Evolutionary conservation across 1,140 invertebrate species (phyloP).

Genomic region (Diorhabda elongata): DNA sequence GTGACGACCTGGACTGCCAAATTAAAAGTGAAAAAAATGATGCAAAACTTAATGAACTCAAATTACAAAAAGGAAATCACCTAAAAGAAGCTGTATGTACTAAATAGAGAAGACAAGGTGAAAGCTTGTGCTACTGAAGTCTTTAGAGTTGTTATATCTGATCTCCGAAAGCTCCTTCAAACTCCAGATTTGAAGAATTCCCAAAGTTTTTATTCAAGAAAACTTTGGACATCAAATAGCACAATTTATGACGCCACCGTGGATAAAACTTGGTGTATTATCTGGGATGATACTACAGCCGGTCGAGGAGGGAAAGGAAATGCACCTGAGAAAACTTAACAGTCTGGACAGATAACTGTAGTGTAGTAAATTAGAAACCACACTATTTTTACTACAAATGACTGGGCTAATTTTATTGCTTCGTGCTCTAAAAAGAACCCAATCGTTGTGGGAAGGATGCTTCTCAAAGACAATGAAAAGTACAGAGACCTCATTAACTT

Average conservation of each 20-base stretch:
- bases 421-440: not conserved
- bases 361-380: slow-evolving; percentile 9
- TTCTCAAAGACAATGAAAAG: not conserved
- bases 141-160: not conserved
- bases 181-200: too few species aligned
- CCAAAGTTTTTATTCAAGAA: too few species aligned
- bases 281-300: too few species aligned
- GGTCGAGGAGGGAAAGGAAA: too few species aligned
- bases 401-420: slow-evolving; percentile 9
- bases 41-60: too few species aligned
- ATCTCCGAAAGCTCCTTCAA: too few species aligned
- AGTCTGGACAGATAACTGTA: slow-evolving; percentile 18
- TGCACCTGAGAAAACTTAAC: not conserved
- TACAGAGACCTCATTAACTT: not conserved
- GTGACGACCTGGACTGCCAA: too few species aligned
- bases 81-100: not conserved
- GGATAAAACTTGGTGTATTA: too few species aligned
- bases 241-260: too few species aligned
- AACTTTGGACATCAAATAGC: too few species aligned
- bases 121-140: not conserved
- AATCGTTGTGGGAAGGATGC: not conserved
- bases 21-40: too few species aligned
- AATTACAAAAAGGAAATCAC: not conserved
- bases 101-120: slow-evolving; percentile 3
- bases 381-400: slow-evolving; percentile 11